Base-by-base conservation (phyloP, 2,113 vertebrate genomes). In the Pitta sordida region DNA sequence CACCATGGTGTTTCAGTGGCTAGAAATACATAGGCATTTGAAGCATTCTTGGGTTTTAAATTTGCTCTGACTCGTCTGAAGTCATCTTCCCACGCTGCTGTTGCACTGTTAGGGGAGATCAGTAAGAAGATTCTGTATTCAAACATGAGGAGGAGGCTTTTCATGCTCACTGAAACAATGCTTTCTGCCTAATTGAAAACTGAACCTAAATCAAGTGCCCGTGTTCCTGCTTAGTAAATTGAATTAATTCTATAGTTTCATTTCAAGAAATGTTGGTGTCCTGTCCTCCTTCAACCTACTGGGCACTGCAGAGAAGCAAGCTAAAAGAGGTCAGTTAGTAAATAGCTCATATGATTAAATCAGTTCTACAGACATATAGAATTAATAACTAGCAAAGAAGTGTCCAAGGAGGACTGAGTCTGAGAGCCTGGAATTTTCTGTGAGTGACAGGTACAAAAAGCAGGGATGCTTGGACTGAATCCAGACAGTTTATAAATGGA, bases 341-440 rank as follows among this genome's bases (percentile, higher is more conserved):
- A n/a, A 15, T 91, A 87, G 51, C 60, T 87, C 3, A 0, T 62
- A 67, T 77, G 87, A 93, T 88, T 88, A 91, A 95, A 86, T 93
- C 77, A 82, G 46, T 83, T 88, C 49, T 75, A 65, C 71, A 91
- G 82, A 53, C 77, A 52, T 77, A 83, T 62, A 58, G 78, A 90
- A 86, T 96, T 93, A 96, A 91, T 94, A 92, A 86, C 55, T 49
- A 74, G 79, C 79, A 83, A 82, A 92, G 71, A 86, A 92, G 79
- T 24, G 48, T 69, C 64, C 34, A 46, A 52, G 58, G 41, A 91
- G 74, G 46, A 83, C 67, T 41, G 67, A 56, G 79, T 90, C 53
- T 71, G 48, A 56, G 84, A 95, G 87, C 58, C 70, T 68, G 58
- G 84, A 90, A 67, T n/a, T 90, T 78, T 86, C 83, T 67, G 36